phyloP scores from a whole-genome alignment of 2,797 vertebrate species.

The Enteromius radiatus region DNA sequence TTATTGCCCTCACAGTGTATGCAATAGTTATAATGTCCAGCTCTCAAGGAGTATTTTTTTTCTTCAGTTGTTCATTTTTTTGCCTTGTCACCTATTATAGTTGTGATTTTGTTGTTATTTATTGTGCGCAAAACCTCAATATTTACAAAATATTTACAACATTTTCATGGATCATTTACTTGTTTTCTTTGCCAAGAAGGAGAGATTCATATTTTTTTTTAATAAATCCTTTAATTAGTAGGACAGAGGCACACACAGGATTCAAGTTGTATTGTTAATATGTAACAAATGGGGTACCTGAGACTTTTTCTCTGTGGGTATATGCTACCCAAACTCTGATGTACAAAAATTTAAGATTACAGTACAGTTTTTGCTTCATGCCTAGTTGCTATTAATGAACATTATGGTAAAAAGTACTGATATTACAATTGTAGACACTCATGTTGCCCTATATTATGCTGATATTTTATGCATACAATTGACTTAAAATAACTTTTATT shows the following conservation, averaged over 20 bases:
- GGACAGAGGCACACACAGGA: neutral
- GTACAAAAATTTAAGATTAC: constrained; percentile 9
- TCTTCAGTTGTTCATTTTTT: neutral
- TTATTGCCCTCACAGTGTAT: constrained; percentile 5
- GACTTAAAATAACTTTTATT: neutral
- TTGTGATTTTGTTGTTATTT: constrained; percentile 33
- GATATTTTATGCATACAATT: constrained; percentile 1
- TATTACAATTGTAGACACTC: neutral
- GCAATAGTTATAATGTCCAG: constrained; percentile 19
- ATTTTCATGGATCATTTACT: constrained; percentile 8
- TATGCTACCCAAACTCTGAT: constrained; percentile 10
- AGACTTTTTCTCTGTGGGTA: neutral
- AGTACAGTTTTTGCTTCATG: neutral
- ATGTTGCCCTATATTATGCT: neutral
- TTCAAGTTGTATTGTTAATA: neutral
- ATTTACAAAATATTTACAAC: constrained; percentile 13
- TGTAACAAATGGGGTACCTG: neutral
- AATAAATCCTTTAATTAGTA: neutral
- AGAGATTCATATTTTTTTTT: neutral
- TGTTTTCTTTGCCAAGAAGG: constrained; percentile 25
- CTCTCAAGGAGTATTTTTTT: constrained; percentile 12
- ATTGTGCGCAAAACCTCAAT: constrained; percentile 11
- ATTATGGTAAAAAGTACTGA: neutral
- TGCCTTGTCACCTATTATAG: neutral
- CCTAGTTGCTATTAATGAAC: neutral